Evolutionary conservation across 2,113 vertebrate genomes (phyloP).

Genomic region (Phrynosoma platyrhinos): DNA sequence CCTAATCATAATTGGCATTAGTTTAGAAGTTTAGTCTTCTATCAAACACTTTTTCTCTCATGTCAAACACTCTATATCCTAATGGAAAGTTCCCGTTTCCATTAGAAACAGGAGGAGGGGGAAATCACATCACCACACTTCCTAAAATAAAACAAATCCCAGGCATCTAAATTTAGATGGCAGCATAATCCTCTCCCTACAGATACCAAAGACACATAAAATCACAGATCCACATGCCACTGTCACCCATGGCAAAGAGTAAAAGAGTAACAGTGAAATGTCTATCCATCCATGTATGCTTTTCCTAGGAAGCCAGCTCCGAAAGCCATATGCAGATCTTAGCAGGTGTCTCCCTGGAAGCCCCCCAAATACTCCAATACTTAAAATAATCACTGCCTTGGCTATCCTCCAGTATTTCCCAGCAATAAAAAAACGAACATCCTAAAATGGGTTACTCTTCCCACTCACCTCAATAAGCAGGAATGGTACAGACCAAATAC

Average conservation of each 20-base stretch:
- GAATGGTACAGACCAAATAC: too few relatives aligned
- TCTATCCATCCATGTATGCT: not conserved
- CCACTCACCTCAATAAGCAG: too few relatives aligned
- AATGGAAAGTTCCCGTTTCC: conserved; percentile 43
- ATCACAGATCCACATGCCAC: not conserved
- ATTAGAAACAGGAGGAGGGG: not conserved
- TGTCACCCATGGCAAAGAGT: not conserved
- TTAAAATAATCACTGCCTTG: not conserved
- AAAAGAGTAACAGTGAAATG: not conserved
- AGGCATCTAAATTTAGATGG: not conserved
- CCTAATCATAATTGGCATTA: conserved; percentile 1
- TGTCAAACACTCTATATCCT: conserved; percentile 24
- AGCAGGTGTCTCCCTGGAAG: not conserved
- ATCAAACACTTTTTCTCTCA: not conserved
- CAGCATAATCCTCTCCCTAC: not conserved
- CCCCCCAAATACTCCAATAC: not conserved
- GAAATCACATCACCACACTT: not conserved
- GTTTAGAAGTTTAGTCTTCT: not conserved
- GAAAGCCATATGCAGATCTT: not conserved
- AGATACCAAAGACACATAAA: not conserved
- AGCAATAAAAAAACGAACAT: too few relatives aligned
- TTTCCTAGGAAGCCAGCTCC: not conserved
- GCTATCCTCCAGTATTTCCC: too few relatives aligned
- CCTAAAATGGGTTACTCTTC: too few relatives aligned
- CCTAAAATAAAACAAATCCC: not conserved